Evolutionary conservation across 2,888 invertebrate genomes (phyloP).

Genomic region (Actias luna): DNA sequence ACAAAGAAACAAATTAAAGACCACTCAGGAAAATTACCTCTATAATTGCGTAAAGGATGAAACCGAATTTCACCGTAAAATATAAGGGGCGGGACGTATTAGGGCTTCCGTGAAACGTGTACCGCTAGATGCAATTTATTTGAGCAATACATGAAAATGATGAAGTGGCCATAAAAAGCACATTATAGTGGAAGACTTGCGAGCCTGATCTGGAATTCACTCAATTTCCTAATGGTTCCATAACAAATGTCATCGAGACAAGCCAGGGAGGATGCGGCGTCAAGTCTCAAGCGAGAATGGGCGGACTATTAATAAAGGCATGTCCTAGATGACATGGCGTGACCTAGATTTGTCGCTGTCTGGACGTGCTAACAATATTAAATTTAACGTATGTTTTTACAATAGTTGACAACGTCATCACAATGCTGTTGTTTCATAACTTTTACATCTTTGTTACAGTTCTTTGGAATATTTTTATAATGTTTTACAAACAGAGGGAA

Average conservation of each 20-base stretch:
- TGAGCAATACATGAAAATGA: conserved; percentile 45
- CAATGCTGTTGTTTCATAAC: neutral
- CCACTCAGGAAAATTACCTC: conserved; percentile 12
- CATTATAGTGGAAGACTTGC: conserved; percentile 40
- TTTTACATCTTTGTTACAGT: conserved; percentile 1
- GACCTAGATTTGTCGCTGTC: conserved; percentile 42
- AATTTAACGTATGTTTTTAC: conserved; percentile 28
- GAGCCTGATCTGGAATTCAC: conserved; percentile 48
- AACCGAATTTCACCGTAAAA: conserved; percentile 3
- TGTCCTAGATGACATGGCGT: conserved; percentile 37
- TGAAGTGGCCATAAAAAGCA: conserved; percentile 53
- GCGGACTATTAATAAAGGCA: conserved; percentile 38
- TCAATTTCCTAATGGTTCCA: conserved; percentile 58
- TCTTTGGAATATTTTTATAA: neutral
- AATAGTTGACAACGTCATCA: conserved; percentile 16
- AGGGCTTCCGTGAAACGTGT: neutral
- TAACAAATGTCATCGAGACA: conserved; percentile 42
- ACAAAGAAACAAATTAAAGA: conserved; percentile 10
- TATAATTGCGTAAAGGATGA: neutral
- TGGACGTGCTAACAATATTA: conserved; percentile 35
- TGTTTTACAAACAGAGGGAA: neutral
- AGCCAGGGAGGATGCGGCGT: conserved; percentile 14
- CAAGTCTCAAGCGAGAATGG: conserved; percentile 31
- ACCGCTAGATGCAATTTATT: conserved; percentile 29
- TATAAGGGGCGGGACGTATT: neutral